Conservation (phyloP, 1,140 invertebrate species). For the Eupristina koningsbergeri region DNA sequence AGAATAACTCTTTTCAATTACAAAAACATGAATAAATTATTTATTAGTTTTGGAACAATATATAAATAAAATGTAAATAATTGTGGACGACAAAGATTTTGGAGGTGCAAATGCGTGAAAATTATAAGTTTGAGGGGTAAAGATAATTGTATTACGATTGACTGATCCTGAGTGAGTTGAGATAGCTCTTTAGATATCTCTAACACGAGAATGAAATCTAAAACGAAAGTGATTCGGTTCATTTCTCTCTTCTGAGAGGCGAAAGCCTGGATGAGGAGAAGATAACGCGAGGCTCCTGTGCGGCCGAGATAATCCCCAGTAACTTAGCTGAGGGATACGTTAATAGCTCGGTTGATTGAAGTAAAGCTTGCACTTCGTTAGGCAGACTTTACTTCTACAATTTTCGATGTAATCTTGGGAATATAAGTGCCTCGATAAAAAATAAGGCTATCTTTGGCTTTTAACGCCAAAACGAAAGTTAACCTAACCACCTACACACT, state of each 20-base stretch:
- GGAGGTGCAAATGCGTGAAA: background rate
- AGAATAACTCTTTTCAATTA: too few relatives aligned
- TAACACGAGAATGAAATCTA: background rate
- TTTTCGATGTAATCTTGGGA: background rate
- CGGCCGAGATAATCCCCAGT: constrained; percentile 23
- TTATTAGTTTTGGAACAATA: too few relatives aligned
- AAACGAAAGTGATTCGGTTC: constrained; percentile 12
- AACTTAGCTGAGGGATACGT: constrained; percentile 23
- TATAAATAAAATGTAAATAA: too few relatives aligned
- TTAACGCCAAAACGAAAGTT: background rate
- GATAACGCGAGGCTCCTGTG: too few relatives aligned
- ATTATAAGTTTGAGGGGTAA: background rate
- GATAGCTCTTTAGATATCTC: constrained; percentile 7
- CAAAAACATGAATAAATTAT: too few relatives aligned
- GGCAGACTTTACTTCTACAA: background rate
- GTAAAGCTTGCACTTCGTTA: constrained; percentile 21
- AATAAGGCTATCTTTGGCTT: background rate
- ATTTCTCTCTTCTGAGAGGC: too few relatives aligned
- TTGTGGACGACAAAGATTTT: background rate
- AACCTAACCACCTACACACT: background rate
- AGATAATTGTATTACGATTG: background rate
- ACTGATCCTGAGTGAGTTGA: background rate
- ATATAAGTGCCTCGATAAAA: background rate
- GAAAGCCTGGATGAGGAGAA: background rate
- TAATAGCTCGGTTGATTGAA: constrained; percentile 35